Percentiles rank a stretch among this genome's conserved stretches.
Conservation (phyloP, 2,113 vertebrate genomes). For the Fulica atra region DNA sequence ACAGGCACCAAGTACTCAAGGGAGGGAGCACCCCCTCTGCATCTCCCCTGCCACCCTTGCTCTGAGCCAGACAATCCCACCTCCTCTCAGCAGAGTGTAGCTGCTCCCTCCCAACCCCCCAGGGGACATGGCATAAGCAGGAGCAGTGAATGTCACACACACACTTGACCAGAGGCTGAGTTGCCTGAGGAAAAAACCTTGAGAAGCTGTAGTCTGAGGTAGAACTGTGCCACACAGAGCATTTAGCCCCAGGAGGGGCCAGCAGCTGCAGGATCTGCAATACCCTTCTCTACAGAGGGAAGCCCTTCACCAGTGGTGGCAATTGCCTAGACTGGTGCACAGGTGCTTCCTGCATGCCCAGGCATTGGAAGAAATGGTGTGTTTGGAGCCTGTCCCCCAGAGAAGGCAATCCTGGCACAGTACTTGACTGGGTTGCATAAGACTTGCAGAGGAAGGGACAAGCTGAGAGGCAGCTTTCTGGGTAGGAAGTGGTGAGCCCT, state of each 20-base stretch:
- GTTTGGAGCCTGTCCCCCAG: not conserved
- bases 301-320: not conserved
- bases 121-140: not conserved
- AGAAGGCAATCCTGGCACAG: not conserved
- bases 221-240: not conserved
- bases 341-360: not conserved
- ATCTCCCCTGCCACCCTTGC: not conserved
- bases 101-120: not conserved
- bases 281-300: not conserved
- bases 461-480: not conserved
- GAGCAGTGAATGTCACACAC: not conserved
- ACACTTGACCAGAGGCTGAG: not conserved
- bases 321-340: not conserved
- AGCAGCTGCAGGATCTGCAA: not conserved
- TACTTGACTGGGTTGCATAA: not conserved
- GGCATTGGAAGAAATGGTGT: not conserved
- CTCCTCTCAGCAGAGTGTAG: not conserved
- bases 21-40: not conserved
- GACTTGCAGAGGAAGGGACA: not conserved
- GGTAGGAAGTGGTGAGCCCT: not conserved
- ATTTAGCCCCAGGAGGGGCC: not conserved
- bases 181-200: not conserved
- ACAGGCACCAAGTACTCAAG: rapidly evolving
- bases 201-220: not conserved
- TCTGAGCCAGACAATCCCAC: not conserved